Evolutionary conservation across 2,797 vertebrate genomes (phyloP), one percentile per base, ranked within the genome.

Genomic region (Syndactyla subalaris): DNA sequence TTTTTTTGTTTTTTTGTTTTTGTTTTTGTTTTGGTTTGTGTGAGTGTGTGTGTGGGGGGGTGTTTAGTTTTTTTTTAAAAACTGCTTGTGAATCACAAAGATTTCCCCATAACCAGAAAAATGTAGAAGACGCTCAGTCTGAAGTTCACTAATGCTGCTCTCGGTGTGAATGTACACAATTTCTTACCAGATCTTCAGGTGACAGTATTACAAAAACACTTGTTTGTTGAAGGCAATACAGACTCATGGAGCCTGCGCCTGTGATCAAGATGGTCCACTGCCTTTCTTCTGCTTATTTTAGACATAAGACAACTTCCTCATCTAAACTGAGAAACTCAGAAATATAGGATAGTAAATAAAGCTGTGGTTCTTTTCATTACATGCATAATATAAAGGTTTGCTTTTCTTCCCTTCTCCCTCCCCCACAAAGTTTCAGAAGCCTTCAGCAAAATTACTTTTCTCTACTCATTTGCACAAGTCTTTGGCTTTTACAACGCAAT

Each of bases 41-140:
- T 19, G 43, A 5, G 20, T 7, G 46, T 12, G 45, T 12, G 45
- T 12, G 26, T 4, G 11, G 8, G 21, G 13, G 20, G 9, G 14
- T 6, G 39, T 41, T 24, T 39, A 21, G 49, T 32, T 54, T 38
- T 14, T 46, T 63, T 34, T 27, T 34, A 8, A 20, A n/a, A 48
- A 21, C 17, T 81, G 21, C 15, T 66, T 72, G 11, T 18, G 15
- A 57, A 59, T 19, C 51, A 30, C 14, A 70, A 65, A 68, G 85
- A 65, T 18, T 14, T 17, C 21, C 8, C 7, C 54, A 32, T 22
- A 78, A 39, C 10, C 8, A 61, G 20, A 55, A 68, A 89, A 72
- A 61, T 0, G 0, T 3, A 32, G n/a, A 74, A 67, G 38, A n/a
- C 21, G 4, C 22, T 51, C n/a, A 51, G 38, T 14, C 27, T 68